Evolutionary conservation across 2,113 vertebrate genomes (phyloP).

Genomic region (Pollachius pollachius): DNA sequence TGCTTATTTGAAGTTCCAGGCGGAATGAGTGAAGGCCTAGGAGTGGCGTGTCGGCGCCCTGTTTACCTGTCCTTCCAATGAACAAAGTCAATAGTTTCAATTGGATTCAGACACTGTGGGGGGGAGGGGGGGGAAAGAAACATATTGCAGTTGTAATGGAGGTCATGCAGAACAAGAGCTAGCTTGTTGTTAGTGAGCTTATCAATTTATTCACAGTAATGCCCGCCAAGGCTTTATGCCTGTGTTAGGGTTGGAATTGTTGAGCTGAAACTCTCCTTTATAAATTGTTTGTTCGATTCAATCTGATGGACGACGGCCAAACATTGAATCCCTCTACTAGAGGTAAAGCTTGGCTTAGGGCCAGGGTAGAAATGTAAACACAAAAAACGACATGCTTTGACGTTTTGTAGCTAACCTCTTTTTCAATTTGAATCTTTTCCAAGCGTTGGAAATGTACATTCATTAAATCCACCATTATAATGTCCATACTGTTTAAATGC

Average conservation of each 20-base stretch:
- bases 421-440: too few species aligned
- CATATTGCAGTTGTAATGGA: slow-evolving; percentile 47
- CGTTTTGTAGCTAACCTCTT: background rate
- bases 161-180: slow-evolving; percentile 45
- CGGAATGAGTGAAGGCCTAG: slow-evolving; percentile 52
- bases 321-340: too few species aligned
- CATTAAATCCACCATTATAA: too few species aligned
- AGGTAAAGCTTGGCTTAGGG: too few species aligned
- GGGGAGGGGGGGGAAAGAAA: slow-evolving; percentile 46
- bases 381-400: background rate
- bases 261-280: slow-evolving; percentile 10
- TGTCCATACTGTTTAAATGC: too few species aligned
- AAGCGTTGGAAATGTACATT: too few species aligned
- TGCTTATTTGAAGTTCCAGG: slow-evolving; percentile 53
- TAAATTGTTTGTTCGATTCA: background rate
- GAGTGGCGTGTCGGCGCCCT: slow-evolving; percentile 49
- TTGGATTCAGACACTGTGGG: slow-evolving; percentile 44
- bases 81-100: slow-evolving; percentile 58
- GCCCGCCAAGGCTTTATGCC: slow-evolving; percentile 29
- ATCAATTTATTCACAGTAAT: background rate
- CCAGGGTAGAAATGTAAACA: too few species aligned
- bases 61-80: slow-evolving; percentile 53
- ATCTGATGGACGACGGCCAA: too few species aligned
- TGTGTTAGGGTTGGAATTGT: background rate
- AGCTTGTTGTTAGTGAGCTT: slow-evolving; percentile 21